Conservation (phyloP, 2,113 vertebrate species). For the Cottus gobio region DNA sequence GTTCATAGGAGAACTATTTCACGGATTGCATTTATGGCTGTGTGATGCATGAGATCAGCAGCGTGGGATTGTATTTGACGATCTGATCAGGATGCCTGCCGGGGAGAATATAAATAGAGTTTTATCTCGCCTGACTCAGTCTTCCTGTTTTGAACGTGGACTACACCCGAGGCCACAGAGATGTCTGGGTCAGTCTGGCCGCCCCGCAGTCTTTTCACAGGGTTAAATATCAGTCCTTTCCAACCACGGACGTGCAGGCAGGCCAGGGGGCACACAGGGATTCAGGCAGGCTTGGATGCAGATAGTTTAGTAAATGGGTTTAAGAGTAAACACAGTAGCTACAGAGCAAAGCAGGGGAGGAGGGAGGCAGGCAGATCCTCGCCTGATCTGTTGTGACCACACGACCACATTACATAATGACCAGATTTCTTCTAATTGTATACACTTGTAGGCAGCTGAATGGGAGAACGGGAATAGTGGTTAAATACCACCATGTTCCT, state of each 20-base stretch:
- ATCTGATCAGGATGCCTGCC: constrained; percentile 30
- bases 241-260: constrained; percentile 24
- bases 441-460: background rate
- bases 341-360: background rate
- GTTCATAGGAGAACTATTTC: background rate
- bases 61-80: constrained; percentile 3
- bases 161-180: constrained; percentile 10
- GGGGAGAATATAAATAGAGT: constrained; percentile 35
- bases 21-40: background rate
- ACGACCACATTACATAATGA: background rate
- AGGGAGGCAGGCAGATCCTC: background rate
- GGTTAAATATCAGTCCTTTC: constrained; percentile 25
- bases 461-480: background rate
- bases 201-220: constrained; percentile 34
- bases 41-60: background rate
- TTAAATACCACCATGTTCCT: background rate
- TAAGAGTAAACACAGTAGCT: background rate
- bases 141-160: constrained; percentile 57
- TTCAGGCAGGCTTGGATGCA: constrained; percentile 26
- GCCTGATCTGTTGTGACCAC: background rate
- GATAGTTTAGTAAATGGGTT: background rate
- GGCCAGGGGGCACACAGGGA: background rate
- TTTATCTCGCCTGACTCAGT: constrained; percentile 54
- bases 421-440: background rate
- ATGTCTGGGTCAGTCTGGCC: constrained; percentile 26